These are phyloP conservation scores for Egretta garzetta DNA, from an alignment of 2,113 vertebrate species.

Conservation along the genomic window DNA sequence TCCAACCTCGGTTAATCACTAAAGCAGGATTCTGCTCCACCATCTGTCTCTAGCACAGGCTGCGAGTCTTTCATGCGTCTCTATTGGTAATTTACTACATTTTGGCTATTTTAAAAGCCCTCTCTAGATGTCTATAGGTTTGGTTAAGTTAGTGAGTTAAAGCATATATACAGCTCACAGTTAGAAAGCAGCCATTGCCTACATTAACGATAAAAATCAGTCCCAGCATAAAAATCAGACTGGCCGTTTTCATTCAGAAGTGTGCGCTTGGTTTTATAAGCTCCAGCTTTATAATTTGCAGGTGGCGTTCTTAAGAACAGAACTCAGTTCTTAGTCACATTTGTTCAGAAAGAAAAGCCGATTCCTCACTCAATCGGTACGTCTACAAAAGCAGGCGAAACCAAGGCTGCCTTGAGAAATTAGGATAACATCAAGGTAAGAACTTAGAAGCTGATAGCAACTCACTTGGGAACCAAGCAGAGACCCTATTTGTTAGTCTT, in stretches of 20 bases:
- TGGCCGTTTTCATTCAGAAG: not conserved
- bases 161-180: not conserved
- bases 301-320: not conserved
- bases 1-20: not conserved
- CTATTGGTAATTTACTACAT: not conserved
- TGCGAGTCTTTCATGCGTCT: not conserved
- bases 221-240: not conserved
- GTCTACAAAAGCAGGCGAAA: not conserved
- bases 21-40: not conserved
- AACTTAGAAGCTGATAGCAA: not conserved
- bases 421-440: not conserved
- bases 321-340: not conserved
- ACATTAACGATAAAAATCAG: not conserved
- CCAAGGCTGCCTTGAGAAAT: not conserved
- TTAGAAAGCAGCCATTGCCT: not conserved
- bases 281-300: not conserved
- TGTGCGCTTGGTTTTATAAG: not conserved
- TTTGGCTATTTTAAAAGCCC: not conserved
- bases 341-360: not conserved
- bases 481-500: not conserved
- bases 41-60: not conserved
- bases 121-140: not conserved
- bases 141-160: not conserved
- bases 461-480: not conserved
- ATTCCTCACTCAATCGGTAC: not conserved